Evolutionary conservation across 2,797 vertebrate species (phyloP).

Genomic region (Pipistrellus pygmaeus): DNA sequence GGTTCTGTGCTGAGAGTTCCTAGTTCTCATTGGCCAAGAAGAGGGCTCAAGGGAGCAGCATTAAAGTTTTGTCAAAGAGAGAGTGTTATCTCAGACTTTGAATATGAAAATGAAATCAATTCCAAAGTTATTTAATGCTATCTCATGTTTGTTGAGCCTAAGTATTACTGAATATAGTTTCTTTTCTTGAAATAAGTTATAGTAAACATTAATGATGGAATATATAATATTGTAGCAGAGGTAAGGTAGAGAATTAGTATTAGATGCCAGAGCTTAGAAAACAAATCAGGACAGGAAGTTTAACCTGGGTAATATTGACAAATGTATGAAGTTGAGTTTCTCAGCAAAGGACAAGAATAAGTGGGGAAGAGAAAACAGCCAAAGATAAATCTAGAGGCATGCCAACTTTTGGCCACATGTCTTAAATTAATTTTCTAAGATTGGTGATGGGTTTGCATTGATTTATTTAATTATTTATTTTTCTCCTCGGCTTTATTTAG

Average conservation of each 20-base stretch:
- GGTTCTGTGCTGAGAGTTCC: background rate
- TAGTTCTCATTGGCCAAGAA: background rate
- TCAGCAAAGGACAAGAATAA: background rate
- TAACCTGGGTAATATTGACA: background rate
- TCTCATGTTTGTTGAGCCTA: background rate
- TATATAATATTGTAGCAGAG: background rate
- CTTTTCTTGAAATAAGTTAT: background rate
- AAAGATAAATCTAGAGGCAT: background rate
- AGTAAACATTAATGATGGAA: background rate
- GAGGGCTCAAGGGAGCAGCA: background rate
- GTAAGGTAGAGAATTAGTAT: background rate
- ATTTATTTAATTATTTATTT: background rate
- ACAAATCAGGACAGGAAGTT: background rate
- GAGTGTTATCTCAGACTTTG: background rate
- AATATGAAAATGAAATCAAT: constrained; percentile 43
- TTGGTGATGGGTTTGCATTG: background rate
- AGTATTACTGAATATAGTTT: background rate
- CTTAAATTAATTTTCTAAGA: constrained; percentile 46
- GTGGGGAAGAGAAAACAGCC: background rate
- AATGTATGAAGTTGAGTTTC: background rate
- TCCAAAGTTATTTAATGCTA: background rate
- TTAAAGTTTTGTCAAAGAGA: background rate
- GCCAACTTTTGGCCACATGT: background rate
- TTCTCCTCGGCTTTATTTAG: background rate
- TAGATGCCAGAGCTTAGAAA: background rate